Base-by-base conservation (phyloP, 2,888 invertebrate species). In the Globia sparganii region DNA sequence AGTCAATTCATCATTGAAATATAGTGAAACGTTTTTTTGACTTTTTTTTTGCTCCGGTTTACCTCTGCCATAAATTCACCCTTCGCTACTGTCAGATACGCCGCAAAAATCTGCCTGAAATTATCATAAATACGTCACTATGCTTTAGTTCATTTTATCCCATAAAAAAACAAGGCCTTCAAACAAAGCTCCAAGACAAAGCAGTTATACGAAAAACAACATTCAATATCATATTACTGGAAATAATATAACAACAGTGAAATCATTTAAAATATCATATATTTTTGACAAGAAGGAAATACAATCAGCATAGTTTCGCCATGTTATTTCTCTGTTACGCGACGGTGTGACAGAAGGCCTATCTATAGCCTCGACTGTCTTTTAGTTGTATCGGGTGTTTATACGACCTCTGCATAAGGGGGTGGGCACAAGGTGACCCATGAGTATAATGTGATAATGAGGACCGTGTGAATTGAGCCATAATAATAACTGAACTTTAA, bases 381-480 rank as follows among this genome's bases (percentile, higher is more conserved):
- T 80, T 78, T 74, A 68, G 61, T 75, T 88, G 82, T 77, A 87
- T 87, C 66, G 82, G 49, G 43, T 70, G 77, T 72, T 78, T 78
- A 86, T 71, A 31, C 67, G 80, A 78, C 78, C 75, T 78, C 71
- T 64, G 56, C 64, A 4, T 65, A 61, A 81, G 70, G 72, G 81
- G 73, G 77, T 78, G 80, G 46, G 13, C 56, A 72, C 88, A 84
- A 88, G 87, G 87, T 83, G 76, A 66, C 37, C 59, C 40, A 61
- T 68, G 34, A 15, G 11, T 70, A 46, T 67, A 71, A 58, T 66
- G 70, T 69, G 40, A 61, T 69, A 72, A 58, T 62, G 64, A 53
- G 34, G 25, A 31, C n/a, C 43, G 25, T 68, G 67, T 67, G 53
- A 31, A 64, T 31, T 71, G 37, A 70, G 70, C 46, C 46, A 64